These are phyloP conservation scores for Calypte anna DNA, from an alignment of 2,113 vertebrate species.

Conservation along the genomic window DNA sequence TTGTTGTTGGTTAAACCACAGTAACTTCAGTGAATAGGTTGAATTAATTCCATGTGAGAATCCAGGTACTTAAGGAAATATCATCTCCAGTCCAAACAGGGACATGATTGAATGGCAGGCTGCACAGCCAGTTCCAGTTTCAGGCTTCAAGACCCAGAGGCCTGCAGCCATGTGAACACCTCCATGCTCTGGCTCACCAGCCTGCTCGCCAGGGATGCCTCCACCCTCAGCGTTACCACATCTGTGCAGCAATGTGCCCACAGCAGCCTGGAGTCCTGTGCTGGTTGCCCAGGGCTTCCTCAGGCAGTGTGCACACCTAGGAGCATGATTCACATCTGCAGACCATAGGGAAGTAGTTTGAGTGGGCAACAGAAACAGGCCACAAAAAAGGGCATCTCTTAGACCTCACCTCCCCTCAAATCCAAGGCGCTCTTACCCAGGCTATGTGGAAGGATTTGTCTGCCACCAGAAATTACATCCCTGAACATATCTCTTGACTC, in stretches of 20 bases:
- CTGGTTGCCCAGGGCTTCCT: not conserved
- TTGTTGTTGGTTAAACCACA: not conserved
- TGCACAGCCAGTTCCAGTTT: not conserved
- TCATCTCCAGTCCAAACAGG: not conserved
- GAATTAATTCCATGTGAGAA: not conserved
- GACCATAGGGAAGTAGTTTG: not conserved
- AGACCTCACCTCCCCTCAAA: not conserved
- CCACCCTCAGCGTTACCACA: not conserved
- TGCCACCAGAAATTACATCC: not conserved
- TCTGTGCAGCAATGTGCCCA: not conserved
- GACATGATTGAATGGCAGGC: not conserved
- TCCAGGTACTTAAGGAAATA: not conserved
- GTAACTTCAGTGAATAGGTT: not conserved
- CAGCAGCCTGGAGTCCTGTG: not conserved
- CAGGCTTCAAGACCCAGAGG: rapidly evolving
- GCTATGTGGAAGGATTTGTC: not conserved
- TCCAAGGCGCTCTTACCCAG: not conserved
- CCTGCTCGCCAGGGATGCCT: not conserved
- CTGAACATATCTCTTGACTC: not conserved
- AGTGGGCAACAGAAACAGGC: not conserved
- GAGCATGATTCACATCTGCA: not conserved
- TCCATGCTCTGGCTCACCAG: not conserved
- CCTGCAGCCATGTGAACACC: not conserved
- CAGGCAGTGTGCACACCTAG: not conserved
- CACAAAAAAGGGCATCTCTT: not conserved